phyloP scores from a whole-genome alignment of 1,140 invertebrate species.

The Zaprionus gabonicus region DNA sequence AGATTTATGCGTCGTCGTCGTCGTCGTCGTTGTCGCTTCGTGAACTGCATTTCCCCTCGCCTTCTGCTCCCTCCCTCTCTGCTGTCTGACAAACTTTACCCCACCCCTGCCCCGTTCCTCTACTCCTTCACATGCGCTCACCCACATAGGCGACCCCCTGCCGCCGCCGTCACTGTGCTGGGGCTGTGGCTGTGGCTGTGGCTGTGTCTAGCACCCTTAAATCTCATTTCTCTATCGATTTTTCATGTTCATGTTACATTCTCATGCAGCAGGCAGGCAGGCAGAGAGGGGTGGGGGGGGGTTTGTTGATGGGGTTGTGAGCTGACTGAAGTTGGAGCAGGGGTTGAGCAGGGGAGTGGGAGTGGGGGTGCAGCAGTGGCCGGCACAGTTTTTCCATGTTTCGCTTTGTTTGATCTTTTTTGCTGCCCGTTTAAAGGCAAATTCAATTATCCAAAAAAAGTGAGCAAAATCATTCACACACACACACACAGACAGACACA shows the following conservation, averaged over 20 bases:
- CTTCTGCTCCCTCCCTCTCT: slow-evolving; percentile 6
- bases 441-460: slow-evolving; percentile 49
- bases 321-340: not conserved
- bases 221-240: slow-evolving; percentile 82
- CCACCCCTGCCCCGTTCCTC: not conserved
- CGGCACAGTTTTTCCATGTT: slow-evolving; percentile 44
- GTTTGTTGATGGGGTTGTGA: not conserved
- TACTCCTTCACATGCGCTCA: not conserved
- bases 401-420: slow-evolving; percentile 35
- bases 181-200: slow-evolving; percentile 4
- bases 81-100: slow-evolving; percentile 42
- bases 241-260: slow-evolving; percentile 74
- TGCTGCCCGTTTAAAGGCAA: slow-evolving; percentile 31
- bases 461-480: slow-evolving; percentile 24
- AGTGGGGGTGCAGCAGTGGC: not conserved
- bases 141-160: slow-evolving; percentile 19
- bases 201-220: slow-evolving; percentile 71
- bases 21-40: slow-evolving; percentile 50
- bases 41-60: slow-evolving; percentile 53
- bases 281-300: not conserved
- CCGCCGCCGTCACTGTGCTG: not conserved
- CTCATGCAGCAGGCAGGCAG: slow-evolving; percentile 29
- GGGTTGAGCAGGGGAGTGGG: not conserved
- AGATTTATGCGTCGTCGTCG: slow-evolving; percentile 73
- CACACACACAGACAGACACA: slow-evolving; percentile 9